These are phyloP conservation scores for Spermophilus dauricus DNA, from an alignment of 2,113 vertebrate species.

Conservation along the genomic window DNA sequence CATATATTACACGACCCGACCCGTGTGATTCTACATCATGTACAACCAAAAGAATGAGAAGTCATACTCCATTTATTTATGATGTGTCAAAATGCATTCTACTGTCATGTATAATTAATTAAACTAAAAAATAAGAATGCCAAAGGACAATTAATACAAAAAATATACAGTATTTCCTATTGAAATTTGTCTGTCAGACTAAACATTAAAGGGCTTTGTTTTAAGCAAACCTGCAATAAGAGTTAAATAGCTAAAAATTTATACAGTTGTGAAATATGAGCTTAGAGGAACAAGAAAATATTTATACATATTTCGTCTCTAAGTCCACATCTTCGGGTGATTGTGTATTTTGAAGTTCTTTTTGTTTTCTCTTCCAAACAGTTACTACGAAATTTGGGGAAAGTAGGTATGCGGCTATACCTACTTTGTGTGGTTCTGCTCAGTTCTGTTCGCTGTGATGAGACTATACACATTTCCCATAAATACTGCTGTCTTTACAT, in stretches of 20 bases:
- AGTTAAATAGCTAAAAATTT: slow-evolving; percentile 12
- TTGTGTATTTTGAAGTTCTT: not conserved
- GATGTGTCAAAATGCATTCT: no score
- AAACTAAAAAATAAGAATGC: no score
- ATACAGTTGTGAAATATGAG: not conserved
- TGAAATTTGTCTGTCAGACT: not conserved
- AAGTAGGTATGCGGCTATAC: slow-evolving; percentile 25
- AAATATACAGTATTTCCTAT: not conserved
- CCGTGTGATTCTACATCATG: no score
- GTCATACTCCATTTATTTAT: no score
- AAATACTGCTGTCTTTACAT: not conserved
- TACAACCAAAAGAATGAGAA: no score
- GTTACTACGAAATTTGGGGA: not conserved
- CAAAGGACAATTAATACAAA: no score
- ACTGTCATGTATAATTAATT: no score
- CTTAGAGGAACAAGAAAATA: slow-evolving; percentile 15
- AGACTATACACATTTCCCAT: not conserved
- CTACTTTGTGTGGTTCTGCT: not conserved
- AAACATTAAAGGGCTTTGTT: slow-evolving; percentile 29
- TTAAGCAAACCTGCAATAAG: not conserved
- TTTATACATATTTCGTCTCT: slow-evolving; percentile 3
- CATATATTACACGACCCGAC: no score
- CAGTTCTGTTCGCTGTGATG: not conserved
- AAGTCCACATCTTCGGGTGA: not conserved
- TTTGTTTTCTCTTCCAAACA: not conserved